Conservation (phyloP, 2,797 vertebrate genomes). For the Falco columbarius region DNA sequence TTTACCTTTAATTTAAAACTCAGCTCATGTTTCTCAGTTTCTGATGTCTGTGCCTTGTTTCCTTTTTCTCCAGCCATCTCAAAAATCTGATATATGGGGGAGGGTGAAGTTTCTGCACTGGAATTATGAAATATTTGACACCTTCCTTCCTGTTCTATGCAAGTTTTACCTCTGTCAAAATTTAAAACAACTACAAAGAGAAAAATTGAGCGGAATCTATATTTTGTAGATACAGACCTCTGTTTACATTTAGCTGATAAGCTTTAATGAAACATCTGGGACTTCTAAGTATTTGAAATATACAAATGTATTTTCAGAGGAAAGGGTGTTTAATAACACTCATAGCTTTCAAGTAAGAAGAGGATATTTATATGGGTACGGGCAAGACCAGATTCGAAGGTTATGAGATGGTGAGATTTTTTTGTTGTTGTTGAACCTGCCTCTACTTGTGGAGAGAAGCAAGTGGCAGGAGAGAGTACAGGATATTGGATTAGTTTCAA, state of each 20-base stretch:
- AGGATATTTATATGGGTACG: background rate
- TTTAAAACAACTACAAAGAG: background rate
- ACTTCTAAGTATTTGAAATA: background rate
- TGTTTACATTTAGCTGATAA: background rate
- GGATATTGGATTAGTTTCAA: background rate
- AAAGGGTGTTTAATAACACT: background rate
- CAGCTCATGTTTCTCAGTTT: background rate
- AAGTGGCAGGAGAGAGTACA: background rate
- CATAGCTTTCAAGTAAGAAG: background rate
- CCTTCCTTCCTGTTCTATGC: background rate
- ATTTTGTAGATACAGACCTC: background rate
- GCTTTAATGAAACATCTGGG: background rate
- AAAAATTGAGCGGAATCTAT: background rate
- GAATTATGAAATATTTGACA: background rate
- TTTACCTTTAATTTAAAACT: background rate
- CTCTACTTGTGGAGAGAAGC: background rate
- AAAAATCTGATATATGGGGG: background rate
- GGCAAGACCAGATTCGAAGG: background rate
- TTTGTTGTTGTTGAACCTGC: background rate
- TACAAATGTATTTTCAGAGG: background rate
- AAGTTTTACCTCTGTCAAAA: background rate
- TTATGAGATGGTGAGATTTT: background rate
- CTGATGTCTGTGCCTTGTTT: background rate
- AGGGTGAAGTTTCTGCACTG: background rate
- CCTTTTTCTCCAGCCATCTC: background rate